phyloP scores from a whole-genome alignment of 2,888 invertebrate genomes.

The Caenorhabditis sp. region DNA sequence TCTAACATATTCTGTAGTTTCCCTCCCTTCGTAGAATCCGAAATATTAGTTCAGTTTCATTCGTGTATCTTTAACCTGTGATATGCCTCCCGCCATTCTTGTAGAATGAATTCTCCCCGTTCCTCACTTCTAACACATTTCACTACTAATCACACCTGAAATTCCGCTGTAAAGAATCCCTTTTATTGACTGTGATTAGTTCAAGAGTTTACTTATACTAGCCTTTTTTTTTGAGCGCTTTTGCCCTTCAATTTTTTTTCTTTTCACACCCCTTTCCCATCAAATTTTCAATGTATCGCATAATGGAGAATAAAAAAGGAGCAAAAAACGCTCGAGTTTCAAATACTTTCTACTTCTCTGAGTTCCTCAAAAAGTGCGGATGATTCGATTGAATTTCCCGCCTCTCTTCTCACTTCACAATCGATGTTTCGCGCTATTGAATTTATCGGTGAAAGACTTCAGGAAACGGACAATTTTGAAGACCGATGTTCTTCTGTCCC shows the following conservation, averaged over 20 bases:
- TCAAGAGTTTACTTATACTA: conserved; percentile 17
- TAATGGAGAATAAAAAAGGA: conserved; percentile 41
- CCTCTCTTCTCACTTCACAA: conserved; percentile 22
- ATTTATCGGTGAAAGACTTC: conserved; percentile 59
- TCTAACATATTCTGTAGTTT: conserved; percentile 11
- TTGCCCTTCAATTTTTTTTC: not conserved
- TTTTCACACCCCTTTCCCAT: not conserved
- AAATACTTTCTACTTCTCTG: conserved; percentile 15
- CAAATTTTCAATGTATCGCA: conserved; percentile 46
- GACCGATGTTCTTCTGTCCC: conserved; percentile 50
- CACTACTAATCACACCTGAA: conserved; percentile 14
- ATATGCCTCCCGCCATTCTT: conserved; percentile 30
- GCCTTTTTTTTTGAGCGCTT: not conserved
- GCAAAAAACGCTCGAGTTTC: conserved; percentile 20
- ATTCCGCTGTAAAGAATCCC: not conserved
- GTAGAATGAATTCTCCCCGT: conserved; percentile 15
- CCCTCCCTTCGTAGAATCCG: conserved; percentile 6
- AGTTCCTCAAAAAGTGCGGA: conserved; percentile 57
- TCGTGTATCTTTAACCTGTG: conserved; percentile 44
- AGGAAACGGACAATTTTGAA: conserved; percentile 44
- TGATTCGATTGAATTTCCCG: conserved; percentile 58
- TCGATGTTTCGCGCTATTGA: conserved; percentile 53
- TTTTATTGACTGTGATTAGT: not conserved
- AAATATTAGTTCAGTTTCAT: conserved; percentile 1
- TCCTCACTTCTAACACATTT: conserved; percentile 39